phyloP scores from a whole-genome alignment of 2,113 vertebrate species.

The Amazona guildingii region DNA sequence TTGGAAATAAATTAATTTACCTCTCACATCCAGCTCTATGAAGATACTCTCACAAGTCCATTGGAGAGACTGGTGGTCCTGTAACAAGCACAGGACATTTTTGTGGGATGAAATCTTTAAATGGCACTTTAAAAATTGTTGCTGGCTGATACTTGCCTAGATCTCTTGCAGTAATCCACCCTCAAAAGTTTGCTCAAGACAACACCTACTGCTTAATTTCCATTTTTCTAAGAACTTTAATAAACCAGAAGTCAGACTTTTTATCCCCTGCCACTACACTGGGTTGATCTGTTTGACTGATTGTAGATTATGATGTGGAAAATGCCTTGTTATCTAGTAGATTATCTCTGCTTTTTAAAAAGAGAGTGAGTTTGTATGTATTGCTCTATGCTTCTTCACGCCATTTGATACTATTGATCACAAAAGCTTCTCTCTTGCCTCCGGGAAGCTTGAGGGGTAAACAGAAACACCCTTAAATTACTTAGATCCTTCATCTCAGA shows the following conservation, averaged over 20 bases:
- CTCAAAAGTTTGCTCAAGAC: background rate
- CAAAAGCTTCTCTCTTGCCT: conserved; percentile 41
- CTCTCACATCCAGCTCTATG: background rate
- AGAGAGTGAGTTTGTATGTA: background rate
- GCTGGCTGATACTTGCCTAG: background rate
- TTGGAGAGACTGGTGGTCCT: background rate
- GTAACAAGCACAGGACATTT: background rate
- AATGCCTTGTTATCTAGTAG: background rate
- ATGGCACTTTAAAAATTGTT: background rate
- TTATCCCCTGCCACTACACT: background rate
- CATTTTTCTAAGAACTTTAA: background rate
- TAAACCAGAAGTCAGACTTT: background rate
- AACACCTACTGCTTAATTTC: background rate
- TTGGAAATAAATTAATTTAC: background rate
- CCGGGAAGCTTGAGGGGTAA: conserved; percentile 63
- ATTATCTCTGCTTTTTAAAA: background rate
- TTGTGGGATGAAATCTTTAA: background rate
- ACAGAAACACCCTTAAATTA: conserved; percentile 62
- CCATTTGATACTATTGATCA: conserved; percentile 64
- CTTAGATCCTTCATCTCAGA: conserved; percentile 62
- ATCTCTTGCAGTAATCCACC: background rate
- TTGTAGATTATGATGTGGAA: background rate
- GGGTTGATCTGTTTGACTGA: background rate
- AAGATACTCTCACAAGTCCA: background rate
- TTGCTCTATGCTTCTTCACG: background rate